Percentiles rank a stretch among this genome's conserved stretches.
Conservation (phyloP, 2,888 invertebrate genomes). For the Platerodrilus igneus region DNA sequence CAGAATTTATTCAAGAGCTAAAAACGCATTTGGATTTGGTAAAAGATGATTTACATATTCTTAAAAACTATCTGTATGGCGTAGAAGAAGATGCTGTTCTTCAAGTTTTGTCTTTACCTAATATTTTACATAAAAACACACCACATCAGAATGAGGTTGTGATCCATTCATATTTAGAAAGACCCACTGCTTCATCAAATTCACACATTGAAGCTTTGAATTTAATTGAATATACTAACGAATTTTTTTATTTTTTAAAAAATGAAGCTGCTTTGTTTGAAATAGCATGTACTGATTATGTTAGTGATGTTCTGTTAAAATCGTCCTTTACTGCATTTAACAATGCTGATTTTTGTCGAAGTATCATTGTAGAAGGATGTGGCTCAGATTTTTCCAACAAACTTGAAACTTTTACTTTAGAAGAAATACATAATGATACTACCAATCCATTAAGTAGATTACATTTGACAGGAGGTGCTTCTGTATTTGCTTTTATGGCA, state of each 20-base stretch:
- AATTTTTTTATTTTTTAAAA: conserved; percentile 58
- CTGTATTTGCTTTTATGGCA: conserved; percentile 68
- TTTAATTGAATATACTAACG: conserved; percentile 56
- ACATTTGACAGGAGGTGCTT: conserved; percentile 72
- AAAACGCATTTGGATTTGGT: conserved; percentile 50
- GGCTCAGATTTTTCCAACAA: conserved; percentile 57
- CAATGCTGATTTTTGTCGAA: conserved; percentile 74
- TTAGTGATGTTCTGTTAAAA: conserved; percentile 48
- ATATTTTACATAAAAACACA: conserved; percentile 60
- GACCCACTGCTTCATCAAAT: conserved; percentile 42
- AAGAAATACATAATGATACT: conserved; percentile 54
- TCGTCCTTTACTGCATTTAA: conserved; percentile 61
- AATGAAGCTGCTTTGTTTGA: conserved; percentile 71
- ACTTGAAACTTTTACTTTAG: conserved; percentile 56
- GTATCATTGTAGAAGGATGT: conserved; percentile 70
- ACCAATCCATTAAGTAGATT: conserved; percentile 54
- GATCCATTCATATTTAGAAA: conserved; percentile 35
- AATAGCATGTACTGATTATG: conserved; percentile 55
- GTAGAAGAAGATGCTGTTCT: conserved; percentile 66
- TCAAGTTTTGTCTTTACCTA: conserved; percentile 65
- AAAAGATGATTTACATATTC: conserved; percentile 55
- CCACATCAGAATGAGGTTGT: conserved; percentile 46
- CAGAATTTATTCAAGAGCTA: conserved; percentile 50
- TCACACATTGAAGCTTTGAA: conserved; percentile 53
- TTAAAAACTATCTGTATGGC: conserved; percentile 63